A percentile compares a stretch with the other conserved stretches of the same genome.
phyloP scores from a whole-genome alignment of 2,797 vertebrate species.

The Antrozous pallidus region DNA sequence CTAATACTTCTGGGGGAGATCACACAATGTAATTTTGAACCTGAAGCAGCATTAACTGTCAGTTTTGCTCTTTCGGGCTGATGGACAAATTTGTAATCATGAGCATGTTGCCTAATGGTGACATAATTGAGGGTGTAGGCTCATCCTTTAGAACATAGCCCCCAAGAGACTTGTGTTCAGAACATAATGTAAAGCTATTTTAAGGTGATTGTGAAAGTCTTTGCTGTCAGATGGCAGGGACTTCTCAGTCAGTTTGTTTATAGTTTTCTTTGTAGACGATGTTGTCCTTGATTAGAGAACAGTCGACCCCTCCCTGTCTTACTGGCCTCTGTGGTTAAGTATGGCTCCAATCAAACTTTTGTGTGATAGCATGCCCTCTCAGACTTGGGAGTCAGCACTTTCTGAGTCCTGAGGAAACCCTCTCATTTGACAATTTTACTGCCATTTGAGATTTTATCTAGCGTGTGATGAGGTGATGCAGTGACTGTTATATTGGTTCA shows the following conservation, averaged over 20 bases:
- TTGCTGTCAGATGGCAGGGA: not conserved
- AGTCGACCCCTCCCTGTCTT: not conserved
- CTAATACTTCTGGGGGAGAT: not conserved
- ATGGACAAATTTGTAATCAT: slow-evolving; percentile 40
- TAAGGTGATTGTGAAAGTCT: slow-evolving; percentile 36
- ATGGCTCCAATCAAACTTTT: not conserved
- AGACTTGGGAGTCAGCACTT: not conserved
- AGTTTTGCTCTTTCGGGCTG: slow-evolving; percentile 25
- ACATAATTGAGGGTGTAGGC: slow-evolving; percentile 49
- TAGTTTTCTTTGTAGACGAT: not conserved
- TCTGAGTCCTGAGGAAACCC: not conserved
- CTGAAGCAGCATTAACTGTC: not conserved
- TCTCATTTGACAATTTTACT: slow-evolving; percentile 40
- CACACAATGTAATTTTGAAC: slow-evolving; percentile 4
- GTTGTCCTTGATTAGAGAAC: not conserved
- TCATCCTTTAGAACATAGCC: slow-evolving; percentile 52
- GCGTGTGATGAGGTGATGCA: not conserved
- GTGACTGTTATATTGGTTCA: slow-evolving; percentile 8
- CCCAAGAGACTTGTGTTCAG: slow-evolving; percentile 19
- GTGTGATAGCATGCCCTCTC: not conserved
- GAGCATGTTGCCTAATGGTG: slow-evolving; percentile 28
- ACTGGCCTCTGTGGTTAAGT: slow-evolving; percentile 30
- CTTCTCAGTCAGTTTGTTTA: not conserved
- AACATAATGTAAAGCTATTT: slow-evolving; percentile 32
- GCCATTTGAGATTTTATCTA: slow-evolving; percentile 16